phyloP scores from a whole-genome alignment of 2,888 invertebrate genomes.

The Lochmaea capreae region DNA sequence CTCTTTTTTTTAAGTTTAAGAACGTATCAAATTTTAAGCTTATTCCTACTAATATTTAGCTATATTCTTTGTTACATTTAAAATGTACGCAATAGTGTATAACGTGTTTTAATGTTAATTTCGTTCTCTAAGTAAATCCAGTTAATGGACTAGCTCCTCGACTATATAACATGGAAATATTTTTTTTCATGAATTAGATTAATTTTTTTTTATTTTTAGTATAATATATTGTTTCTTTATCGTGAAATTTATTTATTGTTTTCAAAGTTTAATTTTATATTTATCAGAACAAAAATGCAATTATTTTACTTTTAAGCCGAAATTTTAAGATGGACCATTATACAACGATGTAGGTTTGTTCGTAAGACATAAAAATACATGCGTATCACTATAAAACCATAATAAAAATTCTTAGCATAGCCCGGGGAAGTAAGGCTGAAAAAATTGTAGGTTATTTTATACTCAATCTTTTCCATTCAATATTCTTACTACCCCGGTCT shows the following conservation, averaged over 20 bases:
- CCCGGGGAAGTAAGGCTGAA: too few species aligned
- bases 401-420: too few species aligned
- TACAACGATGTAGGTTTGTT: too few species aligned
- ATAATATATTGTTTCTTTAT: neutral
- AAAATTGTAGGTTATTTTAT: too few species aligned
- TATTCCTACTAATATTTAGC: neutral
- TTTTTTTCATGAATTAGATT: neutral
- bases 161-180: neutral
- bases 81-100: conserved; percentile 3
- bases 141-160: neutral
- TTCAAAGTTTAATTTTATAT: conserved; percentile 15
- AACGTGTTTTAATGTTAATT: conserved; percentile 2
- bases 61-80: conserved; percentile 12
- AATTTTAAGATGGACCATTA: neutral
- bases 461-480: too few species aligned
- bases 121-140: neutral
- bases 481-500: too few species aligned
- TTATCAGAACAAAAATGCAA: neutral
- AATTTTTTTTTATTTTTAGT: neutral
- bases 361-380: too few species aligned
- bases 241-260: conserved; percentile 15
- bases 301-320: neutral
- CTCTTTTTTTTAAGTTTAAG: neutral
- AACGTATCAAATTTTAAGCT: conserved; percentile 11
- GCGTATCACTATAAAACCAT: too few species aligned